Evolutionary conservation across 1,140 invertebrate species (phyloP).

Genomic region (Acyrthosiphon pisum): DNA sequence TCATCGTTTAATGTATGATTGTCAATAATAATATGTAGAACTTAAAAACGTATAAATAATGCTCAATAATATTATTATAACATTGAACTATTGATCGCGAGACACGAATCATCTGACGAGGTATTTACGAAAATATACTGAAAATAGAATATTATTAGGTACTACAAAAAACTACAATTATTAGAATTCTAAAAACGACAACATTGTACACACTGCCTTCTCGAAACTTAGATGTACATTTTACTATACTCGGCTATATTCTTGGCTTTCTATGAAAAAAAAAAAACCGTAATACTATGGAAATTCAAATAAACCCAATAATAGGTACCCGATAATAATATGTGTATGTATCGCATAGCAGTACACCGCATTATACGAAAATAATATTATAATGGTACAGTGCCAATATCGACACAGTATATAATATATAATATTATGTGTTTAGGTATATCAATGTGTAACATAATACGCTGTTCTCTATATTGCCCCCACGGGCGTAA

Average conservation of each 20-base stretch:
- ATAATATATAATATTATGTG: neutral
- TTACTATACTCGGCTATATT: neutral
- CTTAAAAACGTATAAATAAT: neutral
- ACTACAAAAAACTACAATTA: too few relatives aligned
- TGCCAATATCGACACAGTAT: neutral
- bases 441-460: conserved; percentile 14
- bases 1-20: neutral
- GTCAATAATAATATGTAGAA: neutral
- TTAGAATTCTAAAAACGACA: too few relatives aligned
- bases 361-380: neutral
- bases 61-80: too few relatives aligned
- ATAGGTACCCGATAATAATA: neutral
- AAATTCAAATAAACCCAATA: neutral
- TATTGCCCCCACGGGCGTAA: conserved; percentile 9
- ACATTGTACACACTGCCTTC: too few relatives aligned
- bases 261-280: neutral
- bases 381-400: neutral
- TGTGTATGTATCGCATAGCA: neutral
- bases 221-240: too few relatives aligned
- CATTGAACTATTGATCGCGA: too few relatives aligned
- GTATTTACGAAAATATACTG: too few relatives aligned
- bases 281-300: neutral
- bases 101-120: too few relatives aligned
- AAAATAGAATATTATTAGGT: too few relatives aligned
- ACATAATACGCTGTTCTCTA: neutral